Evolutionary conservation across 2,888 invertebrate species (phyloP).

Genomic region (Cephus pulcher): DNA sequence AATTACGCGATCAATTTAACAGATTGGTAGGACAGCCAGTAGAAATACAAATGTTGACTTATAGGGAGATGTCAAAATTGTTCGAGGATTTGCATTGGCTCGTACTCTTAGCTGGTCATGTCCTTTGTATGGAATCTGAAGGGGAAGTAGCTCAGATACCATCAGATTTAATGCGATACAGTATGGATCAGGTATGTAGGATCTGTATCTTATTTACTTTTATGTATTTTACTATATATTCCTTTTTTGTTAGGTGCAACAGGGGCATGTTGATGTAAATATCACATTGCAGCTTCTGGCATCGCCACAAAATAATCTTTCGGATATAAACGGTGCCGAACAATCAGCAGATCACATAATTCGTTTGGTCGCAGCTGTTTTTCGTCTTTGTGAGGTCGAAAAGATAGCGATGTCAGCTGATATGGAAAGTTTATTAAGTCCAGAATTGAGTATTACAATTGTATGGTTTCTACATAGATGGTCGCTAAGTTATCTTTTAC

Average conservation of each 20-base stretch:
- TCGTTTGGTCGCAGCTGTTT: slow-evolving; percentile 77
- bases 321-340: slow-evolving; percentile 50
- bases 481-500: slow-evolving; percentile 78
- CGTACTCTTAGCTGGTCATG: slow-evolving; percentile 79
- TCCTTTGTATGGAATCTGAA: slow-evolving; percentile 75
- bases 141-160: slow-evolving; percentile 78
- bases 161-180: slow-evolving; percentile 74
- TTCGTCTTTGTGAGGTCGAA: slow-evolving; percentile 82
- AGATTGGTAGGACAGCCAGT: slow-evolving; percentile 42
- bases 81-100: slow-evolving; percentile 95
- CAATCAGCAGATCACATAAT: slow-evolving; percentile 59
- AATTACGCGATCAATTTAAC: slow-evolving; percentile 68
- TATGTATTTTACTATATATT: background rate
- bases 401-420: slow-evolving; percentile 78
- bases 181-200: slow-evolving; percentile 68
- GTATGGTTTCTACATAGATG: slow-evolving; percentile 86
- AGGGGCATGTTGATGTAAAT: slow-evolving; percentile 63
- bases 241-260: slow-evolving; percentile 34
- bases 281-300: slow-evolving; percentile 68
- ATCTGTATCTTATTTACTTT: slow-evolving; percentile 4
- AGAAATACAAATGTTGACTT: slow-evolving; percentile 31
- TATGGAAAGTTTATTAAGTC: slow-evolving; percentile 77
- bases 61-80: slow-evolving; percentile 71
- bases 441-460: slow-evolving; percentile 80
- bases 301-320: slow-evolving; percentile 63